Evolutionary conservation across 2,888 invertebrate genomes (phyloP), one percentile per base, ranked within the genome.

Genomic region (Enchytraeus crypticus): DNA sequence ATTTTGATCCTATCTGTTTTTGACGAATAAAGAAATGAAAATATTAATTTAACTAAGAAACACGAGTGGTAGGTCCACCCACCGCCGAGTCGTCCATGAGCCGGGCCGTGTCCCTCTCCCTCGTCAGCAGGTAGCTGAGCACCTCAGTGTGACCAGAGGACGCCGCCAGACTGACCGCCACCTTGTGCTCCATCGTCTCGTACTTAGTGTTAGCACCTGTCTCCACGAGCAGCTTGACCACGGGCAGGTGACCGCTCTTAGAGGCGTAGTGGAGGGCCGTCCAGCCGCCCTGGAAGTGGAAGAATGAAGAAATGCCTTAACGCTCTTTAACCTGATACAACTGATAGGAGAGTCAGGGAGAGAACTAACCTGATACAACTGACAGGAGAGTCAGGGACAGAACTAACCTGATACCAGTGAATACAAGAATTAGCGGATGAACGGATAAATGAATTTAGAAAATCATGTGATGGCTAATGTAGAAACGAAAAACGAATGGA

Each of bases 101-200:
- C 5, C 88, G 87, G 76, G 96, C 92, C 0, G 96, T 95, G 75
- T 96, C 95, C 78, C 97, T 97, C 74, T 98, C 97, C 79, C 95
- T 95, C 73, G 91, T 90, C 84, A 98, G 86, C 63, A 98, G 84
- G 79, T 93, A 98, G 76, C 92, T 90, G 59, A 98, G 83, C 14
- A 97, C 96, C 72, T 92, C 90, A 71, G 92, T 90, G 80, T 98
- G 97, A 64, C 92, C 93, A 81, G 93, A 92, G 21, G 93, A 90
- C 30, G 97, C 96, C 18, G 98, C 97, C 75, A 95, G 96, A 88
- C 95, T 96, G 70, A 98, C 89, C 1, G 98, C 92, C 14, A 92
- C 91, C 76, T 93, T 92, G 55, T 95, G 96, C 68, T 95, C 87
- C 80, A 92, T 93, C 23, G 67, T 67, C 63, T 76, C 74, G 62